phyloP scores from a whole-genome alignment of 37 sponge, comb jelly and placozoan genomes.

The Bolinopsis microptera region DNA sequence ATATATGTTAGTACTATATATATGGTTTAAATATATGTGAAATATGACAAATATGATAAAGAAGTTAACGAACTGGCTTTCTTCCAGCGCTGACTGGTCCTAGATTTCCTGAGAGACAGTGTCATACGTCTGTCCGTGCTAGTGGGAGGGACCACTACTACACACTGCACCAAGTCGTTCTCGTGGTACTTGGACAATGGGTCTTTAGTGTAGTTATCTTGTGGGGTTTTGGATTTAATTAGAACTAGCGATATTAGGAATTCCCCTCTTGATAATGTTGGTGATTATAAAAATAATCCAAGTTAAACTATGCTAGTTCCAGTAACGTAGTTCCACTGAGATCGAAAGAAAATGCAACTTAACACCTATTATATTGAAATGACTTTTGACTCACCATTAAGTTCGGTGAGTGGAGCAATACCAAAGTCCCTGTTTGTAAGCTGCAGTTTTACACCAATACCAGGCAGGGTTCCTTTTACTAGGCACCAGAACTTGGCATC shows the following conservation, averaged over 20 bases:
- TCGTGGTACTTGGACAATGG: background rate
- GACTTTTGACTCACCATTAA: background rate
- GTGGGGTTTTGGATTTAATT: too few species aligned
- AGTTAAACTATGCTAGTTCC: too few species aligned
- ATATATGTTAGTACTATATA: background rate
- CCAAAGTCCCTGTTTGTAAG: background rate
- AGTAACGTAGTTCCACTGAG: too few species aligned
- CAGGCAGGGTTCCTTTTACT: background rate
- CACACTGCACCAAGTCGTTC: background rate
- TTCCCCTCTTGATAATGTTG: too few species aligned
- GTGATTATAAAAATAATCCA: too few species aligned
- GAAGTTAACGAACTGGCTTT: background rate
- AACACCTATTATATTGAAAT: too few species aligned
- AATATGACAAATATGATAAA: too few species aligned
- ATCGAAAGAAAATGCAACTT: too few species aligned
- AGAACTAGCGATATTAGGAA: too few species aligned
- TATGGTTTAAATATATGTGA: too few species aligned
- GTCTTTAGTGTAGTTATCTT: slow-evolving; percentile 48
- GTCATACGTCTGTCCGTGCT: background rate
- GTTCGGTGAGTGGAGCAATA: background rate
- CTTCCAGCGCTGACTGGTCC: slow-evolving; percentile 55
- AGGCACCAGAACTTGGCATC: slow-evolving; percentile 24
- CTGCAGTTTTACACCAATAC: slow-evolving; percentile 43
- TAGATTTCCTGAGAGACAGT: background rate
- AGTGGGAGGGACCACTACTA: background rate